Evolutionary conservation across 1,140 invertebrate genomes (phyloP).

Genomic region (Pseudomyrmex flavicornis): DNA sequence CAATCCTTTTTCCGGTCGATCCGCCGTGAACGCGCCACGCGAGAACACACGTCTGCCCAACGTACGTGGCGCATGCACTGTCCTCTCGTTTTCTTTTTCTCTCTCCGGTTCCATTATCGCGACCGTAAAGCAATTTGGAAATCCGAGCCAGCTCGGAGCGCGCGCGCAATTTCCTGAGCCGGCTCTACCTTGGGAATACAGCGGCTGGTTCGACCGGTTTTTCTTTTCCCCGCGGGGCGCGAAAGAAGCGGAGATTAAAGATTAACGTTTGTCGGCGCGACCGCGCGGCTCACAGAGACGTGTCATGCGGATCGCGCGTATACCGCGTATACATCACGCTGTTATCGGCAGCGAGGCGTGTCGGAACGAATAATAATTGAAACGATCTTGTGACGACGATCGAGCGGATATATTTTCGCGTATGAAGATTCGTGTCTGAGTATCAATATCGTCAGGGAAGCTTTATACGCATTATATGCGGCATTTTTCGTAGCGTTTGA

Average conservation of each 20-base stretch:
- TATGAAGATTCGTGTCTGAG: conserved; percentile 12
- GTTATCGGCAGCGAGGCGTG: neutral
- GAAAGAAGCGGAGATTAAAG: conserved; percentile 61
- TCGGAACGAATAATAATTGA: conserved; percentile 41
- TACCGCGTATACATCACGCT: conserved; percentile 19
- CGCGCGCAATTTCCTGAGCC: conserved; percentile 51
- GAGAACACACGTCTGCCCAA: too few relatives aligned
- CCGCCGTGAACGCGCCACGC: conserved; percentile 1
- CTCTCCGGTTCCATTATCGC: conserved; percentile 62
- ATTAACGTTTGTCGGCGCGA: conserved; percentile 39
- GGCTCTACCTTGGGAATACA: conserved; percentile 38
- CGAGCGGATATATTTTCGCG: conserved; percentile 7
- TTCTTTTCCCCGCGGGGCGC: conserved; percentile 39
- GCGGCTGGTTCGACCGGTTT: conserved; percentile 48
- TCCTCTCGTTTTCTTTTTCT: neutral
- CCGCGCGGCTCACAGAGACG: neutral
- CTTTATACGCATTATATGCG: conserved; percentile 7
- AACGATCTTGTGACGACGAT: conserved; percentile 27
- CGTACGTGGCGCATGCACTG: too few relatives aligned
- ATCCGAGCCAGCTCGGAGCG: conserved; percentile 27
- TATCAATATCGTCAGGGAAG: neutral
- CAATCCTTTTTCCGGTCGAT: conserved; percentile 55
- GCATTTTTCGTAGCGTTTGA: conserved; percentile 1
- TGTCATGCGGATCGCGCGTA: conserved; percentile 15
- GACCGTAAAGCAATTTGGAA: conserved; percentile 64